phyloP scores from a whole-genome alignment of 2,888 invertebrate species.

The Spodoptera exigua region DNA sequence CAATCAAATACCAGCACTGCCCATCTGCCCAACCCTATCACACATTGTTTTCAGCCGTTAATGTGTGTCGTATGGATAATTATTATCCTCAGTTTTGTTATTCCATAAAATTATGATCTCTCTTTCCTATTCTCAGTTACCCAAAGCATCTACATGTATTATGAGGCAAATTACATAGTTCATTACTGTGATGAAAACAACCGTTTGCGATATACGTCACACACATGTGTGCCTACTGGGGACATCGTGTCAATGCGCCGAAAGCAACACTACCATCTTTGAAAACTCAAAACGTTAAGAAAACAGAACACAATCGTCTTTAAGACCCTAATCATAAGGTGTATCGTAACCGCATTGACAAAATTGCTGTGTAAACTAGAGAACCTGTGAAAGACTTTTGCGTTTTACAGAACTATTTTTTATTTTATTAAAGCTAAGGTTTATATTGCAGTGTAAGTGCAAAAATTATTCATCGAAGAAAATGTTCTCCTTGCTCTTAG shows the following conservation, averaged over 20 bases:
- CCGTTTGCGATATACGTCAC: slow-evolving; percentile 70
- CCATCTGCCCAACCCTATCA: too few relatives aligned
- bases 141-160: slow-evolving; percentile 39
- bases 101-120: slow-evolving; percentile 1
- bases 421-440: background rate
- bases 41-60: too few relatives aligned
- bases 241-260: slow-evolving; percentile 61
- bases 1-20: too few relatives aligned
- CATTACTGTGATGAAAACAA: slow-evolving; percentile 66
- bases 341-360: background rate
- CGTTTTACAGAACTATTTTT: background rate
- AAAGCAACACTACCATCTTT: slow-evolving; percentile 49
- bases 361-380: slow-evolving; percentile 2
- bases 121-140: slow-evolving; percentile 19
- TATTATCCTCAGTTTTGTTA: too few relatives aligned
- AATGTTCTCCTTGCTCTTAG: slow-evolving; percentile 31
- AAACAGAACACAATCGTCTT: slow-evolving; percentile 18
- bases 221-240: slow-evolving; percentile 73
- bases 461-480: slow-evolving; percentile 39
- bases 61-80: too few relatives aligned
- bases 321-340: background rate
- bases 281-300: slow-evolving; percentile 2
- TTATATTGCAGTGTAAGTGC: background rate
- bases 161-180: slow-evolving; percentile 63
- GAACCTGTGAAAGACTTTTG: slow-evolving; percentile 10